Evolutionary conservation across 2,113 vertebrate genomes (phyloP).

Genomic region (Scomber scombrus): DNA sequence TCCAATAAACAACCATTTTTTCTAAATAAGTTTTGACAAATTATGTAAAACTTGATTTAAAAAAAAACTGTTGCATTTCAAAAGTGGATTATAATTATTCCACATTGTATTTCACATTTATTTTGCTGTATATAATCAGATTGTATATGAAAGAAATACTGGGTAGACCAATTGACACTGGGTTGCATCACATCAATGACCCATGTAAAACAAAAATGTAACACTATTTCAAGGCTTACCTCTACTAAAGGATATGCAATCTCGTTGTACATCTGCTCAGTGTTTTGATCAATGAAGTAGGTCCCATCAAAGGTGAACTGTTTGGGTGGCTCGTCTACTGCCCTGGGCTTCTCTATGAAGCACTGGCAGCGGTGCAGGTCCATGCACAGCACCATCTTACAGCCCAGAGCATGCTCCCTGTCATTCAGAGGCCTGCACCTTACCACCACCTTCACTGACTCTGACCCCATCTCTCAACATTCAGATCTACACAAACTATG

Average conservation of each 20-base stretch:
- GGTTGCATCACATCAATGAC: too few species aligned
- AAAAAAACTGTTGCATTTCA: too few species aligned
- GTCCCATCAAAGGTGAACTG: constrained; percentile 93
- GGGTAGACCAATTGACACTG: too few species aligned
- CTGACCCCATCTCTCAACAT: constrained; percentile 81
- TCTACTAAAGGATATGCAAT: constrained; percentile 90
- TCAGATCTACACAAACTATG: not conserved
- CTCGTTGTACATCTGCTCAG: constrained; percentile 93
- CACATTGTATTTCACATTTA: too few species aligned
- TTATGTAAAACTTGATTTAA: too few species aligned
- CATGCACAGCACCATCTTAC: constrained; percentile 82
- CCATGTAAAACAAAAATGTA: not conserved
- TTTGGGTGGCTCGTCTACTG: constrained; percentile 84
- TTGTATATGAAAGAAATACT: too few species aligned
- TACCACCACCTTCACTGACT: constrained; percentile 90
- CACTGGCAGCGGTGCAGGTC: constrained; percentile 85
- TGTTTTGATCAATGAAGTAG: constrained; percentile 86
- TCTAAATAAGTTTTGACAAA: too few species aligned
- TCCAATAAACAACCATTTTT: too few species aligned
- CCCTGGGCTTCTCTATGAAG: constrained; percentile 86
- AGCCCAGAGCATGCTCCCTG: constrained; percentile 84
- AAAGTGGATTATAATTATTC: too few species aligned
- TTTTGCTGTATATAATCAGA: too few species aligned
- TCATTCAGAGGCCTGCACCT: constrained; percentile 88
- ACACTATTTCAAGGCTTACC: constrained; percentile 77